Base-by-base conservation (phyloP, 1,140 invertebrate species). In the Leguminivora glycinivorella region DNA sequence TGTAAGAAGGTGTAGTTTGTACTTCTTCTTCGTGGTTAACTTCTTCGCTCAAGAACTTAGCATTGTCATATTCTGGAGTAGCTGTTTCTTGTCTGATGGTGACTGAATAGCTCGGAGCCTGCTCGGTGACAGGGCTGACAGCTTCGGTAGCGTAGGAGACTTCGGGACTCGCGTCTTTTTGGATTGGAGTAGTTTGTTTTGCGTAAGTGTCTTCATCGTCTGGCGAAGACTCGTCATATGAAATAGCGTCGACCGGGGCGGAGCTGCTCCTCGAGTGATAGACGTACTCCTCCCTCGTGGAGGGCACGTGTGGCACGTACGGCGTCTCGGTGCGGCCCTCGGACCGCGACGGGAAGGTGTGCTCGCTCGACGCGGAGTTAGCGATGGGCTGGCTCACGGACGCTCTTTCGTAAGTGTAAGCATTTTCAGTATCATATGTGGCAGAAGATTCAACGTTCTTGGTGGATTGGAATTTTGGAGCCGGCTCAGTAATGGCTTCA, bases 401-500 rank as follows among this genome's bases (percentile, higher is more conserved):
- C 34, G 80, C 52, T 76, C 84, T 84, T 70, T 88, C 86, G 70
- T 88, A 81, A 58, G 83, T 86, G 70, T 90, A 89, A 19, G 89
- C 88, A 66, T 91, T 88, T 80, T 85, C 89, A 25, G 87, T 88
- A 38, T 89, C 88, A 17, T 83, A 81, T 24, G 74, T 70, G 58
- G 83, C 85, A 5, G 76, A 76, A 34, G 47, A 70, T 40, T 86
- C 81, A 19, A 75, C n/a, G 17, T 73, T 72, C 70, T 81, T 83
- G 7, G 80, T 77, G 2, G 77, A 77, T 17, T 79, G 75, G 34
- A 76, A 63, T 75, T 78, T 88, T 40, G 73, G 73, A 19, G 80
- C 78, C n/a, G 89, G 83, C 80, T 90, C 88, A 34, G 89, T 91
- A 12, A 90, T 88, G 47, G 89, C 87, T 81, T 90, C 89, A 71